phyloP scores from a whole-genome alignment of 2,113 vertebrate genomes.

The Anarrhichthys ocellatus region DNA sequence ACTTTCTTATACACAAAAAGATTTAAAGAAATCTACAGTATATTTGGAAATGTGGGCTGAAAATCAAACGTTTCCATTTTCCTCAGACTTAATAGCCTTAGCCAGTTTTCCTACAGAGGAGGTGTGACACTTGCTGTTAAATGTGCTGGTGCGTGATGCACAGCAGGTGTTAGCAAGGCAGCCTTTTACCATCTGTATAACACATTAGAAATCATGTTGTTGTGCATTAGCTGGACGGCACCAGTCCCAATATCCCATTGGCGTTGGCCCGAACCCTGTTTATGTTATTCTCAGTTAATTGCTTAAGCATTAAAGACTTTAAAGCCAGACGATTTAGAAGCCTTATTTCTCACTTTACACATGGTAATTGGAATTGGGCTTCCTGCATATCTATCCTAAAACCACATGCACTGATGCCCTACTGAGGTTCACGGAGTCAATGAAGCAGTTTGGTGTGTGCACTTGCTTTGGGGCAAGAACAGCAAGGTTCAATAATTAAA shows the following conservation, averaged over 20 bases:
- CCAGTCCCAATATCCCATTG: neutral
- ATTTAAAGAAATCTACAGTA: neutral
- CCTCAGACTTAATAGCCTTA: slow-evolving; percentile 19
- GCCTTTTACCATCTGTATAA: slow-evolving; percentile 61
- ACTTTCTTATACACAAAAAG: neutral
- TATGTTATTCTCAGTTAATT: slow-evolving; percentile 22
- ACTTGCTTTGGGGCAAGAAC: neutral
- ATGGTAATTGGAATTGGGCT: slow-evolving; percentile 24
- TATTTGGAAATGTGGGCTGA: neutral
- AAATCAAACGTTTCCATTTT: slow-evolving; percentile 41
- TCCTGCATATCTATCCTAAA: slow-evolving; percentile 9
- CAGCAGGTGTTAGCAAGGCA: slow-evolving; percentile 54
- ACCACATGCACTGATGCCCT: neutral
- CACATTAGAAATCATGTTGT: slow-evolving; percentile 30
- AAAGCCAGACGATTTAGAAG: neutral
- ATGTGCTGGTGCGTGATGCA: slow-evolving; percentile 50
- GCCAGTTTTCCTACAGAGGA: slow-evolving; percentile 34
- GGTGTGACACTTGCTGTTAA: slow-evolving; percentile 56
- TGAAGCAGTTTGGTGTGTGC: slow-evolving; percentile 2
- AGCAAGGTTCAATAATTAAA: slow-evolving; percentile 17
- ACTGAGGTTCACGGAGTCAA: neutral
- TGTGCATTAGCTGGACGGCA: slow-evolving; percentile 40
- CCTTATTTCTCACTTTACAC: slow-evolving; percentile 11
- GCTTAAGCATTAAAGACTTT: slow-evolving; percentile 4
- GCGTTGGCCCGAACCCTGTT: neutral